Conservation (phyloP, 2,888 invertebrate genomes). For the Sicus ferrugineus region DNA sequence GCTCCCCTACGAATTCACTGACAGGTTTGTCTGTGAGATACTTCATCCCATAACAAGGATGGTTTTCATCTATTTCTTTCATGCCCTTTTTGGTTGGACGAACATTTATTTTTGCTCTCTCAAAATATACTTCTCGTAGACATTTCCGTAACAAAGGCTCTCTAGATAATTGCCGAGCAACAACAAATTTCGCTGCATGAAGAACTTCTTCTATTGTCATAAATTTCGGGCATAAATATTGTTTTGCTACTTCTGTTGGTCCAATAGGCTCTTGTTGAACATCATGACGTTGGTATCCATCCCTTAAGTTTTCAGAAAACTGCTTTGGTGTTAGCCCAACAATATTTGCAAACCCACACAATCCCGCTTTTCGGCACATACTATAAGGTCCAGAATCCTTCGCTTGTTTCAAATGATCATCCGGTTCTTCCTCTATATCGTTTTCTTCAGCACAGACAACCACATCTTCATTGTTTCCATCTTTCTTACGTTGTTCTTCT, state of each 20-base stretch:
- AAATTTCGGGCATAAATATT: constrained; percentile 75
- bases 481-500: constrained; percentile 48
- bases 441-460: constrained; percentile 67
- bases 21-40: constrained; percentile 94
- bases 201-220: constrained; percentile 81
- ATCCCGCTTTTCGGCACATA: constrained; percentile 84
- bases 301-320: constrained; percentile 94
- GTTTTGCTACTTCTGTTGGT: constrained; percentile 82
- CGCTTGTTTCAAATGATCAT: constrained; percentile 82
- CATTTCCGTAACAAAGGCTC: constrained; percentile 89
- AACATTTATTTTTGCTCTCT: constrained; percentile 83
- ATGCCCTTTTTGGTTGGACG: constrained; percentile 88
- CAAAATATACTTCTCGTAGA: constrained; percentile 85
- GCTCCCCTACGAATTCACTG: constrained; percentile 85
- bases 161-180: constrained; percentile 90
- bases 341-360: constrained; percentile 84
- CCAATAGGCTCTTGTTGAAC: constrained; percentile 91
- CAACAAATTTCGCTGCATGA: constrained; percentile 91
- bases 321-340: constrained; percentile 94
- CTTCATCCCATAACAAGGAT: constrained; percentile 85
- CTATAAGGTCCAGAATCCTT: constrained; percentile 88
- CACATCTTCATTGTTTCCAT: constrained; percentile 49
- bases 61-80: constrained; percentile 95
- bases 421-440: constrained; percentile 68
- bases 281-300: constrained; percentile 94